phyloP scores from a whole-genome alignment of 1,140 invertebrate species.

The Brachionus angularis region DNA sequence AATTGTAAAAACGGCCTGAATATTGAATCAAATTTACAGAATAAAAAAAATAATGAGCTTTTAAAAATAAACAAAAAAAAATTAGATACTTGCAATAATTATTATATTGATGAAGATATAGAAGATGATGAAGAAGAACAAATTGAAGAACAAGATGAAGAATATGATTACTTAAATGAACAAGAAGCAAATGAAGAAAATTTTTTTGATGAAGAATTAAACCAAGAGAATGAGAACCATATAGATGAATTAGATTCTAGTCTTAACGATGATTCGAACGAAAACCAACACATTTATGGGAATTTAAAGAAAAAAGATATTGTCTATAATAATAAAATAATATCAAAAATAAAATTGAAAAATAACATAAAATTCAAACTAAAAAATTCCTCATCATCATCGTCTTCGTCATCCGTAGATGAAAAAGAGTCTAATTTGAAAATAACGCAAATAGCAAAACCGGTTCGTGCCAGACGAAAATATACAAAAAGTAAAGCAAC shows the following conservation, averaged over 20 bases:
- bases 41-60: background rate
- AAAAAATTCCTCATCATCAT: too few species aligned
- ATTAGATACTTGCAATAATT: too few species aligned
- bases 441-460: too few species aligned
- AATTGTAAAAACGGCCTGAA: background rate
- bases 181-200: background rate
- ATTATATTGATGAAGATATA: background rate
- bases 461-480: conserved; percentile 1
- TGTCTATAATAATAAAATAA: conserved; percentile 12
- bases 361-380: background rate
- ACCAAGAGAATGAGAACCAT: background rate
- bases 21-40: background rate
- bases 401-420: too few species aligned
- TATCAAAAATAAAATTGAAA: conserved; percentile 12
- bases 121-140: background rate
- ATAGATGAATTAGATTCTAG: too few species aligned
- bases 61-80: too few species aligned
- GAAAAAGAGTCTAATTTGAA: too few species aligned
- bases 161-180: conserved; percentile 12
- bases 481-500: conserved; percentile 23
- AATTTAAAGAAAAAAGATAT: background rate
- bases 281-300: background rate
- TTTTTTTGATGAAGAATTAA: background rate
- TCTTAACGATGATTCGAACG: background rate
- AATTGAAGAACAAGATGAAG: conserved; percentile 10